Evolutionary conservation across 2,888 invertebrate genomes (phyloP), one percentile per base, ranked within the genome.

Genomic region (Yponomeuta plumbellus): DNA sequence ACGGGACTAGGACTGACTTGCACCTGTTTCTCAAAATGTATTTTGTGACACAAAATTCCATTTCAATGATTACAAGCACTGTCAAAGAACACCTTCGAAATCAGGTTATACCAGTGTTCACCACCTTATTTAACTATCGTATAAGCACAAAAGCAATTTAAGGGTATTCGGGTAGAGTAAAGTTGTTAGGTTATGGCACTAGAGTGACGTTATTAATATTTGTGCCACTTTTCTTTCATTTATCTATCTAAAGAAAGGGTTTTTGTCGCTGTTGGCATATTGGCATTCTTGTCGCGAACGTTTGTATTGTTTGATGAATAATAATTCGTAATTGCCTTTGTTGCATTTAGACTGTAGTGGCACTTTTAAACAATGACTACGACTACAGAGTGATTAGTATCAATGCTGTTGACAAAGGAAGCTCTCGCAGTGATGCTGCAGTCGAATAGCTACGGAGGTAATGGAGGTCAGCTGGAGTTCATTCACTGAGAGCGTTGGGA

Each of bases 401-500:
- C 20, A 20, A 17, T n/a, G 17, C 39, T 17, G 11, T 17, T 34
- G 6, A 34, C 20, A 62, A 39, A 62, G 62, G 40, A 67, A 66
- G 65, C 64, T 63, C 67, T 66, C 21, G 66, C 68, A 56, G 52
- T 67, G 34, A 64, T 67, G 68, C 62, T 61, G 64, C 61, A 64
- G 39, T 17, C 13, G 34, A 34, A 62, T 63, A 52, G 23, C 62
- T 66, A 44, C 52, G 59, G 34, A 64, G 40, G 62, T 62, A 44
- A 44, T 65, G 52, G 62, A 66, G 67, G 66, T 68, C 68, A 66
- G 59, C 68, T 69, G 65, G 76, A 78, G 84, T 82, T 83, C 80
- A 76, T 83, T 83, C 77, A 81, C 81, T 72, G 72, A 66, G 67
- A 73, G 74, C 72, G 72, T 74, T 75, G 71, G 75, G 73, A 77